Evolutionary conservation across 2,113 vertebrate genomes (phyloP).

Genomic region (Meleagris gallopavo): DNA sequence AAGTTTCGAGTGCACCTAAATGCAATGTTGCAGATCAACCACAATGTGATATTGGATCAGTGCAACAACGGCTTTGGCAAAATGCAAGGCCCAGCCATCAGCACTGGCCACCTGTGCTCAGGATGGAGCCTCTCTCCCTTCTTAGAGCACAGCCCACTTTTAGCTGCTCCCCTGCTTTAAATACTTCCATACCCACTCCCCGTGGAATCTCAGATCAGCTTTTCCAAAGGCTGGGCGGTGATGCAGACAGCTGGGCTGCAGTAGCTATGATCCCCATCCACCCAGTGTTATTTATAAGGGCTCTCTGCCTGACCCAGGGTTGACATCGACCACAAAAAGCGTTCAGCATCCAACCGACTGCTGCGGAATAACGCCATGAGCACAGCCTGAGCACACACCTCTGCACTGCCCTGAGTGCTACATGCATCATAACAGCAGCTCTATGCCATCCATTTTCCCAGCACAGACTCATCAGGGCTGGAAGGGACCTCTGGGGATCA

Average conservation of each 20-base stretch:
- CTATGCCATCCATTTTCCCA: background rate
- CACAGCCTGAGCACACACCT: background rate
- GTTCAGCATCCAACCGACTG: slow-evolving; percentile 34
- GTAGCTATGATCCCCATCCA: slow-evolving; percentile 16
- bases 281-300: slow-evolving; percentile 41
- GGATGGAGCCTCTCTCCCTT: background rate
- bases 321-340: slow-evolving; percentile 34
- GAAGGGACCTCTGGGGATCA: too few relatives aligned
- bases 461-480: too few relatives aligned
- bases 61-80: background rate
- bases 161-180: slow-evolving; percentile 62
- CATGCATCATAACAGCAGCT: too few relatives aligned
- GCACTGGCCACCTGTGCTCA: slow-evolving; percentile 38
- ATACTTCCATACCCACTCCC: slow-evolving; percentile 55
- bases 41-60: slow-evolving; percentile 13
- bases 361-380: slow-evolving; percentile 15
- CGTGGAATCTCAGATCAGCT: slow-evolving; percentile 55
- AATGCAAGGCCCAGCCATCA: background rate
- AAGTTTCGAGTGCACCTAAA: background rate
- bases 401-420: background rate
- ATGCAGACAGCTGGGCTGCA: slow-evolving; percentile 58
- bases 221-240: slow-evolving; percentile 51
- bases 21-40: background rate
- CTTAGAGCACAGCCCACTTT: slow-evolving; percentile 21
- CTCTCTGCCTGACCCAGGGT: slow-evolving; percentile 19